phyloP scores from a whole-genome alignment of 30 jellyfish, hydroid and myxozoan genomes.

The Mastigias papua region DNA sequence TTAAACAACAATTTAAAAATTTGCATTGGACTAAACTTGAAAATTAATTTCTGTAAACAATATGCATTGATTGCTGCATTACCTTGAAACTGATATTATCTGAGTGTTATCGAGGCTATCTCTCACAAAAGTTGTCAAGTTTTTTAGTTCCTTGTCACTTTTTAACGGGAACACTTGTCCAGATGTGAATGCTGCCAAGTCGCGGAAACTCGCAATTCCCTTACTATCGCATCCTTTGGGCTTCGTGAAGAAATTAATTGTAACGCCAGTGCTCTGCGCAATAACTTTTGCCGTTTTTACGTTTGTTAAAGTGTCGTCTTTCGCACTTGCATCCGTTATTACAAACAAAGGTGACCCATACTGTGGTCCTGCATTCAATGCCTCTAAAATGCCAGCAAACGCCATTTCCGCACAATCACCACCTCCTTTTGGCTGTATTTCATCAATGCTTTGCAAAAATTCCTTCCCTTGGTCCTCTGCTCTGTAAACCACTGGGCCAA shows the following conservation, averaged over 20 bases:
- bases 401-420: slow-evolving; percentile 94
- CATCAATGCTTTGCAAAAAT: slow-evolving; percentile 61
- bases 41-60: too few relatives aligned
- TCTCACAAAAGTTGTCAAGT: slow-evolving; percentile 54
- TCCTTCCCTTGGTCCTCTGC: slow-evolving; percentile 66
- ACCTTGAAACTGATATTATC: slow-evolving; percentile 67
- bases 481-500: slow-evolving; percentile 79
- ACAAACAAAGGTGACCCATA: slow-evolving; percentile 88
- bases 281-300: slow-evolving; percentile 74
- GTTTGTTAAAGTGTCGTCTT: slow-evolving; percentile 79
- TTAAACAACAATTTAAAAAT: too few relatives aligned
- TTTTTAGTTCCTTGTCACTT: slow-evolving; percentile 56
- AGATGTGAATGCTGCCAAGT: slow-evolving; percentile 82
- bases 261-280: slow-evolving; percentile 84
- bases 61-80: not conserved
- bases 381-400: slow-evolving; percentile 85
- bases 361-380: slow-evolving; percentile 88
- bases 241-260: slow-evolving; percentile 82
- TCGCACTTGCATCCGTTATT: slow-evolving; percentile 95
- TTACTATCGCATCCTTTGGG: slow-evolving; percentile 78
- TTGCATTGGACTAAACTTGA: not conserved
- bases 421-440: slow-evolving; percentile 77
- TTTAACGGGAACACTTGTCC: slow-evolving; percentile 84
- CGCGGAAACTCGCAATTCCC: slow-evolving; percentile 79
- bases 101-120: slow-evolving; percentile 70